Evolutionary conservation across 2,797 vertebrate species (phyloP), one percentile per base, ranked within the genome.

Genomic region (Hippocampus kuda): DNA sequence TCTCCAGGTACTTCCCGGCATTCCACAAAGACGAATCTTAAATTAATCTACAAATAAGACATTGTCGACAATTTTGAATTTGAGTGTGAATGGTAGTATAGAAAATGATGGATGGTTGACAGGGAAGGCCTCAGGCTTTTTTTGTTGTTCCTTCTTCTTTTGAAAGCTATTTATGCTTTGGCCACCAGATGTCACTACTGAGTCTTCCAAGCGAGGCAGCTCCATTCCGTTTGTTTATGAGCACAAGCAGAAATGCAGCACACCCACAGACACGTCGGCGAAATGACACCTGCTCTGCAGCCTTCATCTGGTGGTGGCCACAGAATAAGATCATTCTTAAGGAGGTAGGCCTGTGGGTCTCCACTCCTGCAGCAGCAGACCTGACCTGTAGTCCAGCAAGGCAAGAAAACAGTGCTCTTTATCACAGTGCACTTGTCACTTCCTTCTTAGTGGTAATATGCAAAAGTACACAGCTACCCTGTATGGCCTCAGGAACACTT

Each of bases 281-380:
- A 75, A 69, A 34, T 78, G 78, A 78, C 82, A 82, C 81, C 82
- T 83, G 83, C 86, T 88, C 79, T 81, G 84, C 84, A 83, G 81
- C 77, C 79, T 83, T 86, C 77, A 84, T 86, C 77, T 82, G 75
- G 71, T 84, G 68, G 83, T 75, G 77, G 71, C 82, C 75, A 8
- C 76, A 74, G 82, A 79, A 88, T 87, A 86, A 88, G 82, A 81
- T 90, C 88, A 89, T 89, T 82, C 34, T 75, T 73, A 79, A 27
- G 26, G 70, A 66, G 73, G 18, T 49, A 68, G 72, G 72, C 79
- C 74, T 85, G 85, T 79, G 72, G 77, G 71, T 86, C 77, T 74
- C 74, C 56, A 71, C 72, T 78, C 79, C 80, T 84, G 84, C 84
- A 80, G 83, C 84, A 78, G 72, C 79, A 66, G 71, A 79, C 70